These are phyloP conservation scores for Mystacornis crossleyi DNA, from an alignment of 2,113 vertebrate genomes.

Conservation along the genomic window DNA sequence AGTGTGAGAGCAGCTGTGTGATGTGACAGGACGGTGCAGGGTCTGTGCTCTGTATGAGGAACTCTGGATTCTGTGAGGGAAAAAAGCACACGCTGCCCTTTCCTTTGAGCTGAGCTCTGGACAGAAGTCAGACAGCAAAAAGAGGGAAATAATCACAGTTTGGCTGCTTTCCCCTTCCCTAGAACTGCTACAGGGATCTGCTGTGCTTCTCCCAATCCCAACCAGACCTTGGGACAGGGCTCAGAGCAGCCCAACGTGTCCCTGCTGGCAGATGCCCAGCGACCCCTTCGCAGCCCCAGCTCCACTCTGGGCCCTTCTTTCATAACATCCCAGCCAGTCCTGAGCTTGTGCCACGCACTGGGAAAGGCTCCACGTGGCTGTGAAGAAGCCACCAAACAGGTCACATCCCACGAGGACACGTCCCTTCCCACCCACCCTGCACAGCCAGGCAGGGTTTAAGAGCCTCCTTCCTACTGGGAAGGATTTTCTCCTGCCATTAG, in stretches of 20 bases:
- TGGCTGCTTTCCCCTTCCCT: neutral
- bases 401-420: neutral
- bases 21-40: accelerated
- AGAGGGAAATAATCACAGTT: neutral
- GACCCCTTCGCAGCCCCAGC: neutral
- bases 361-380: neutral
- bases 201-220: neutral
- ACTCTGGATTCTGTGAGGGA: neutral
- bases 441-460: neutral
- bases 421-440: neutral
- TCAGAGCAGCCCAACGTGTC: accelerated
- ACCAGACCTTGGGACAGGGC: neutral
- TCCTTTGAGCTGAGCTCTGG: neutral
- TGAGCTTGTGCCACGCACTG: neutral
- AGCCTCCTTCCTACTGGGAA: neutral
- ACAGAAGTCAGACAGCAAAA: neutral
- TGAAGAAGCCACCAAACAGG: neutral
- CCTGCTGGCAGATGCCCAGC: neutral
- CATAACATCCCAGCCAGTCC: accelerated
- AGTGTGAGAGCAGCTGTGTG: neutral
- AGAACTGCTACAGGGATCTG: neutral
- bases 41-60: neutral
- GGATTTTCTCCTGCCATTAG: neutral
- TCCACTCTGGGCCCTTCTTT: neutral
- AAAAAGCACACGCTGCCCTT: accelerated